A percentile compares a stretch with the other conserved stretches of the same genome.
Conservation (phyloP, 1,140 invertebrate species). For the Aphidius gifuensis region DNA sequence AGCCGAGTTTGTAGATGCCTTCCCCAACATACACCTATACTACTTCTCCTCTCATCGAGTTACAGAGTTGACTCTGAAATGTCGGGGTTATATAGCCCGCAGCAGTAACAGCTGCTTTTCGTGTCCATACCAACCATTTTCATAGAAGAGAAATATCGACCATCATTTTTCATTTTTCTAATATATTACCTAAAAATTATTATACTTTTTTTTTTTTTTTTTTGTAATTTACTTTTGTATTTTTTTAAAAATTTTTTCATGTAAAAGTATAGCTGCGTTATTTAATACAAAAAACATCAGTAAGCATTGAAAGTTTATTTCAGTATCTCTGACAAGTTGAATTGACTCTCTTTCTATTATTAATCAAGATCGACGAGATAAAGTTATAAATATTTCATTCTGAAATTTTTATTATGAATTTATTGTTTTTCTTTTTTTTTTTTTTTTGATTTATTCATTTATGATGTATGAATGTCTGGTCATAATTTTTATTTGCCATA, state of each 20-base stretch:
- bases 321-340: too few species aligned
- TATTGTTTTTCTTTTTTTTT: too few species aligned
- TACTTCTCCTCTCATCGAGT: background rate
- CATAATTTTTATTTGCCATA: too few species aligned
- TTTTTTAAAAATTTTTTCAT: background rate
- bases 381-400: too few species aligned
- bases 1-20: background rate
- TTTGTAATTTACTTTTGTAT: background rate
- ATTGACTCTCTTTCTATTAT: too few species aligned
- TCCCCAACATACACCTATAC: background rate
- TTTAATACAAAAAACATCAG: too few species aligned
- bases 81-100: constrained; percentile 14
- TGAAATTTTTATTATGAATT: too few species aligned
- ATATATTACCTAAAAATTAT: constrained; percentile 10
- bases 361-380: too few species aligned
- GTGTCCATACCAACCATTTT: constrained; percentile 5
- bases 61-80: constrained; percentile 1
- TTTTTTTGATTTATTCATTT: too few species aligned
- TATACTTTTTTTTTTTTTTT: constrained; percentile 3
- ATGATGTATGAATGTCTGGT: too few species aligned
- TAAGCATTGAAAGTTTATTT: too few species aligned
- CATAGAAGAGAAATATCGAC: constrained; percentile 11
- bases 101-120: constrained; percentile 15
- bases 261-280: too few species aligned
- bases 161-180: constrained; percentile 12